Evolutionary conservation across 2,797 vertebrate species (phyloP).

Genomic region (Geotrypetes seraphini): DNA sequence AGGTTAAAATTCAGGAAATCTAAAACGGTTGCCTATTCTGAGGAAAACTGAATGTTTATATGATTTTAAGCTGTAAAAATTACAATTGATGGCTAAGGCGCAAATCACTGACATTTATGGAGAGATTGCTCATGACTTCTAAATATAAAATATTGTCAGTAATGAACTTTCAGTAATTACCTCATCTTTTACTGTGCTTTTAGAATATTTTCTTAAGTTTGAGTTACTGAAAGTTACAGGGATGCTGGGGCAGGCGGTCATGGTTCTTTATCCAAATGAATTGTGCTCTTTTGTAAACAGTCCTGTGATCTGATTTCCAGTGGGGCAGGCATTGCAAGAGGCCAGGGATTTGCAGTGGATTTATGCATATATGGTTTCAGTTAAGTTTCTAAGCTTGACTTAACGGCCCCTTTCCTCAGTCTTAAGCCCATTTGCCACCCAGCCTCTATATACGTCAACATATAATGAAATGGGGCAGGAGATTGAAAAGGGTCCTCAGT

Average conservation of each 20-base stretch:
- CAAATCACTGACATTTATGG: constrained; percentile 24
- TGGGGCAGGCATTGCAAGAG: constrained; percentile 68
- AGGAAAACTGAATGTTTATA: constrained; percentile 12
- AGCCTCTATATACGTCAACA: constrained; percentile 23
- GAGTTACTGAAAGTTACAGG: constrained; percentile 66
- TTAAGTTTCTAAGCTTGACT: constrained; percentile 73
- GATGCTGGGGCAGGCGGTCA: constrained; percentile 55
- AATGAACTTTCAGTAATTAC: constrained; percentile 64
- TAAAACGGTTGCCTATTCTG: neutral
- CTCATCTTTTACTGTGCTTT: constrained; percentile 62
- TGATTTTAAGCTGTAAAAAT: constrained; percentile 41
- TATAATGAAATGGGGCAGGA: constrained; percentile 21
- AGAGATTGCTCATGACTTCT: constrained; percentile 29
- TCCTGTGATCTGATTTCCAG: constrained; percentile 81
- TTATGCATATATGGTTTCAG: constrained; percentile 95
- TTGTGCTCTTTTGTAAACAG: constrained; percentile 79
- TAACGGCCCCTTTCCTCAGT: constrained; percentile 56
- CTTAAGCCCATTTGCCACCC: constrained; percentile 64
- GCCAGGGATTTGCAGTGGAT: constrained; percentile 80
- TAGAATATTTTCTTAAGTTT: constrained; percentile 62
- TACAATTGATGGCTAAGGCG: constrained; percentile 31
- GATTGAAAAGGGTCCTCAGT: constrained; percentile 33
- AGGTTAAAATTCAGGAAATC: no score
- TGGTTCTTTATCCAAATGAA: constrained; percentile 77
- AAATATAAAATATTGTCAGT: constrained; percentile 47